phyloP scores from a whole-genome alignment of 2,797 vertebrate genomes.

The Otus scops region DNA sequence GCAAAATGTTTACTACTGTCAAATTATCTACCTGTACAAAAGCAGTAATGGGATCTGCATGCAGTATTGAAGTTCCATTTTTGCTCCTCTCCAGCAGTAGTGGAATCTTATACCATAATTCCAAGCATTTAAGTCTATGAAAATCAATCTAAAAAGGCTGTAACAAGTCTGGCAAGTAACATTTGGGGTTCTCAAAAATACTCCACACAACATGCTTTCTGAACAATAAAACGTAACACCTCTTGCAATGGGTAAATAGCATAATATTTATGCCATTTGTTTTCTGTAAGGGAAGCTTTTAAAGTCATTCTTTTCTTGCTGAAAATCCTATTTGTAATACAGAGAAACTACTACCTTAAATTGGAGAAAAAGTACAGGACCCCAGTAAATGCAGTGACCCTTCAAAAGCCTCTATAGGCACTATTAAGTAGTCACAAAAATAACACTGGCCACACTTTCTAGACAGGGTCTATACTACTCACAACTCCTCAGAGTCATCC shows the following conservation, averaged over 20 bases:
- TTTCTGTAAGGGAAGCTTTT: not conserved
- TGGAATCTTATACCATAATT: not conserved
- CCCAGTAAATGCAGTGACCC: not conserved
- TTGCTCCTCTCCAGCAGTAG: not conserved
- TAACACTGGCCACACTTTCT: not conserved
- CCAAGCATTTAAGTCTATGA: not conserved
- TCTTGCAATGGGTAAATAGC: not conserved
- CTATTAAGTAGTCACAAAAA: constrained; percentile 12
- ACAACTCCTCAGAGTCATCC: constrained; percentile 2
- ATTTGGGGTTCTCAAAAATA: not conserved
- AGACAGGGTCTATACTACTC: constrained; percentile 8
- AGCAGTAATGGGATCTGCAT: constrained; percentile 21
- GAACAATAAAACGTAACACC: not conserved
- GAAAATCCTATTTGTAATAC: not conserved
- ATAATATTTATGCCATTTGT: not conserved
- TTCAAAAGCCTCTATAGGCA: not conserved
- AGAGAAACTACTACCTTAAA: not conserved
- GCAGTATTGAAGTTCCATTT: constrained; percentile 1
- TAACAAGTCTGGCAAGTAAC: not conserved
- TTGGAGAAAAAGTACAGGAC: not conserved
- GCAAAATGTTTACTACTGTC: constrained; percentile 19
- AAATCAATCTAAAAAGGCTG: constrained; percentile 10
- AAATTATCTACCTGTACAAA: constrained; percentile 49
- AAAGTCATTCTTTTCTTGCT: not conserved
- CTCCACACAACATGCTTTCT: not conserved